Conservation (phyloP, 2,113 vertebrate genomes). For the Oreochromis spilurus region DNA sequence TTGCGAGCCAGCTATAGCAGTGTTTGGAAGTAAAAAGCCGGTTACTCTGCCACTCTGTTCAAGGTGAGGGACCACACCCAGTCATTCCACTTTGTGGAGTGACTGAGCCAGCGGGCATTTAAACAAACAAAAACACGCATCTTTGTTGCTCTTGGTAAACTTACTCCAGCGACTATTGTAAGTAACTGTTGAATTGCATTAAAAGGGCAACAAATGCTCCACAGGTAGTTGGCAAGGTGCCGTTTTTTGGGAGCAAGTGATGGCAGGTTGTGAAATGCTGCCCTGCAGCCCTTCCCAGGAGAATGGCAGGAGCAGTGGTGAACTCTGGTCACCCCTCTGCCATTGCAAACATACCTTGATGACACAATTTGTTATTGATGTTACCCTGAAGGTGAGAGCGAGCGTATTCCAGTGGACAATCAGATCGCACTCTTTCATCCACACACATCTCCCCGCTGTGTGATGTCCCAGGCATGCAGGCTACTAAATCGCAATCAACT, state of each 20-base stretch:
- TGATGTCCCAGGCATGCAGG: background rate
- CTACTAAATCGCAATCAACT: constrained; percentile 57
- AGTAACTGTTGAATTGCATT: background rate
- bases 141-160: background rate
- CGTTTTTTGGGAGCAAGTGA: constrained; percentile 51
- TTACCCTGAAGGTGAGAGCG: constrained; percentile 67
- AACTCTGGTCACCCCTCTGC: constrained; percentile 53
- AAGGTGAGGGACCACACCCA: constrained; percentile 37
- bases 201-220: background rate
- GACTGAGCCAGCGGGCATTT: background rate
- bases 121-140: background rate
- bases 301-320: constrained; percentile 14
- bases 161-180: background rate
- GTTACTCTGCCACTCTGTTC: background rate
- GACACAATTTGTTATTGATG: constrained; percentile 66
- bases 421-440: background rate
- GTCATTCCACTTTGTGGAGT: background rate
- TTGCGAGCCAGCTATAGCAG: background rate
- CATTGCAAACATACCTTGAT: constrained; percentile 65
- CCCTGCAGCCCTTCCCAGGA: constrained; percentile 54
- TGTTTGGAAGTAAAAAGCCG: background rate
- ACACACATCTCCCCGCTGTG: background rate
- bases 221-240: constrained; percentile 46
- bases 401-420: constrained; percentile 42
- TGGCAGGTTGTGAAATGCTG: constrained; percentile 62